phyloP scores from a whole-genome alignment of 2,113 vertebrate genomes.

The Lonchura striata region DNA sequence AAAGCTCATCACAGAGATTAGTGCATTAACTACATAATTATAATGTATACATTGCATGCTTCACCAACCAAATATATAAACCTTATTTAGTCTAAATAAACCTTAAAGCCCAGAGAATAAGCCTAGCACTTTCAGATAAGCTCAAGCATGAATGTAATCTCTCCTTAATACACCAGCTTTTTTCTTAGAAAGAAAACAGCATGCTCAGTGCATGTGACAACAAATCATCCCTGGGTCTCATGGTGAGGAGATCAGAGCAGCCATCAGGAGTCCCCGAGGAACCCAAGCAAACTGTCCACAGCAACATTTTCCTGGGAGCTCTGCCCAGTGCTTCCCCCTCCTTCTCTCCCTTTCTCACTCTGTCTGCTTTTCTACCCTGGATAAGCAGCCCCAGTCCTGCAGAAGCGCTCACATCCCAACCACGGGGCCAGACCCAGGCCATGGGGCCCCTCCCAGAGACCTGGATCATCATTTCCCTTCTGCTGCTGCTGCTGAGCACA shows the following conservation, averaged over 20 bases:
- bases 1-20: conserved; percentile 25
- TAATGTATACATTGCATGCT: not conserved
- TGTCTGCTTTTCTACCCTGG: not conserved
- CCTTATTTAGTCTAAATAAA: conserved; percentile 4
- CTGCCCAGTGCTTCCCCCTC: not conserved
- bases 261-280: not conserved
- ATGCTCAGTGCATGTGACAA: not conserved
- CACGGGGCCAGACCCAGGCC: not conserved
- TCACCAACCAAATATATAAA: not conserved
- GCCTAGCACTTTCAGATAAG: not conserved
- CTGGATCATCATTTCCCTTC: not conserved
- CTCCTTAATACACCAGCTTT: not conserved
- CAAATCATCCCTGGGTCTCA: not conserved
- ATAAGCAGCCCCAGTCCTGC: not conserved
- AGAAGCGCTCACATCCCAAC: rapidly evolving
- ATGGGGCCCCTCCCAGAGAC: not conserved
- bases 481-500: not conserved
- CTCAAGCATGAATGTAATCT: not conserved
- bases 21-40: conserved; percentile 6
- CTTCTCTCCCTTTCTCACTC: not conserved
- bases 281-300: not conserved
- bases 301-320: not conserved
- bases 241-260: not conserved
- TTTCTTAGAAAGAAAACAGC: not conserved
- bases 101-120: not conserved